Evolutionary conservation across 2,888 invertebrate species (phyloP).

Genomic region (Watsonalla binaria): DNA sequence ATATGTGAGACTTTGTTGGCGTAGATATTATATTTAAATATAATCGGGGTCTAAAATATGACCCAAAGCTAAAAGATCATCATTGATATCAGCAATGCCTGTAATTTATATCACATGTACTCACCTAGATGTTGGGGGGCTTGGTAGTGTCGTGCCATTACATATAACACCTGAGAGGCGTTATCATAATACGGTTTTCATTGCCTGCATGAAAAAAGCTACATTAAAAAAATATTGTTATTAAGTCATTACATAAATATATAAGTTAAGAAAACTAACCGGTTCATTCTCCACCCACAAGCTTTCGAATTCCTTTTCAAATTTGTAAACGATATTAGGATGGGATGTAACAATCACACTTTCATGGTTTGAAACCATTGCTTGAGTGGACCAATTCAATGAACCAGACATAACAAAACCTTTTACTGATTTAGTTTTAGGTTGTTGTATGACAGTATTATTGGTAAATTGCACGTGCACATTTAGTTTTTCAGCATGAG

Average conservation of each 20-base stretch:
- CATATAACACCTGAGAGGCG: too few species aligned
- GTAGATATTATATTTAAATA: too few species aligned
- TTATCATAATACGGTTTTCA: constrained; percentile 2
- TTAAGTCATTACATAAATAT: constrained; percentile 1
- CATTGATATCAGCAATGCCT: too few species aligned
- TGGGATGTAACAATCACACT: constrained; percentile 83
- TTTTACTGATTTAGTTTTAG: constrained; percentile 43
- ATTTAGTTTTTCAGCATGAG: constrained; percentile 64
- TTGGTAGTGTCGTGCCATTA: too few species aligned
- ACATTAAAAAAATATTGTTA: background rate
- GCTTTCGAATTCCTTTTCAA: constrained; percentile 79
- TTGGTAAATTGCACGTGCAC: constrained; percentile 50
- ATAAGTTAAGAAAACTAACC: constrained; percentile 30
- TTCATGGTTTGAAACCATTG: constrained; percentile 84
- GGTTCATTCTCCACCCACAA: constrained; percentile 78
- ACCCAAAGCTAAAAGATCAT: too few species aligned
- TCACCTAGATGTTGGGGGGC: too few species aligned
- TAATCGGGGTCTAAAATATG: too few species aligned
- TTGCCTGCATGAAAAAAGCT: constrained; percentile 38
- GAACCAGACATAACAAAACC: constrained; percentile 83
- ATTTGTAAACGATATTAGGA: constrained; percentile 71
- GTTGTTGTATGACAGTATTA: constrained; percentile 25
- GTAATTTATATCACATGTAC: too few species aligned
- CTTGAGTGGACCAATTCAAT: constrained; percentile 87
- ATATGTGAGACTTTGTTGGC: too few species aligned